Percentiles rank a stretch among this genome's conserved stretches.
phyloP scores from a whole-genome alignment of 2,113 vertebrate genomes.

The Dicentrarchus labrax region DNA sequence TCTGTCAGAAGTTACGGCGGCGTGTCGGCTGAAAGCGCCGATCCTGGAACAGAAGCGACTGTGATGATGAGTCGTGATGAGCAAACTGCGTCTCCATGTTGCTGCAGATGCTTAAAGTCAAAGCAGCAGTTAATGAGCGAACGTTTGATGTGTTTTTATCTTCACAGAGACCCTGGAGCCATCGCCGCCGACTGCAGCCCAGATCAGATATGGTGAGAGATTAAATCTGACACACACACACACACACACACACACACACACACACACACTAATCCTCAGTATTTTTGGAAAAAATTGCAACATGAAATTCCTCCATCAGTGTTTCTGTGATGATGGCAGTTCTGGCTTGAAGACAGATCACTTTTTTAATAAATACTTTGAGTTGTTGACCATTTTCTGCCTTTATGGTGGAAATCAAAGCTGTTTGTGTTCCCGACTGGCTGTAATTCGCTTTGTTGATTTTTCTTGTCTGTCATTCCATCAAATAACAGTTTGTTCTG shows the following conservation, averaged over 20 bases:
- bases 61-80: not conserved
- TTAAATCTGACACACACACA: constrained; percentile 1
- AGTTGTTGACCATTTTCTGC: not conserved
- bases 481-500: not conserved
- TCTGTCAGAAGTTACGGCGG: not conserved
- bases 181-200: constrained; percentile 59
- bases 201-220: constrained; percentile 82
- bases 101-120: not conserved
- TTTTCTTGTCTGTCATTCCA: not conserved
- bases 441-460: not conserved
- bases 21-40: not conserved
- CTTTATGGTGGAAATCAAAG: not conserved
- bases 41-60: not conserved
- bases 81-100: not conserved
- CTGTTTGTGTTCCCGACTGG: not conserved
- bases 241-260: not conserved
- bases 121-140: constrained; percentile 4
- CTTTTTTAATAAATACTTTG: not conserved
- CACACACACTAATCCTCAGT: not conserved
- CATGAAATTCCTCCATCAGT: not conserved
- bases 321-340: not conserved
- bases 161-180: constrained; percentile 73
- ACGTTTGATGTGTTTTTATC: constrained; percentile 30
- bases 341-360: not conserved
- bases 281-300: not conserved